Percentiles rank a stretch among this genome's conserved stretches.
Evolutionary conservation across 2,797 vertebrate species (phyloP).

Genomic region (Steatocranus sp.): DNA sequence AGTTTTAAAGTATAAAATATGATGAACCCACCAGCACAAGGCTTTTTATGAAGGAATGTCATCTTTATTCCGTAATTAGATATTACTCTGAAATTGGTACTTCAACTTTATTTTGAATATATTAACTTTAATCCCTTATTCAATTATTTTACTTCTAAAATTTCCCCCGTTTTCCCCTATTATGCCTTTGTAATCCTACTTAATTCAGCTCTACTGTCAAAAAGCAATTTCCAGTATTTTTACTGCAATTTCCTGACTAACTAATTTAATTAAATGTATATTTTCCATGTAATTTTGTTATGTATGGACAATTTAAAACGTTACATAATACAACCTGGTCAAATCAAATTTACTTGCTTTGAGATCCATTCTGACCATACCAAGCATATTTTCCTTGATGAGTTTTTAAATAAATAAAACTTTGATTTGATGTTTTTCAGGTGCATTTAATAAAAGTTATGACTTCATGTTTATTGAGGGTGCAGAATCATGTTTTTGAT

Average conservation of each 20-base stretch:
- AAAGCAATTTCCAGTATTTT: neutral
- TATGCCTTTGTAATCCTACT: neutral
- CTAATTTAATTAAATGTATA: neutral
- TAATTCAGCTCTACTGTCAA: neutral
- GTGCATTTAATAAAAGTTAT: neutral
- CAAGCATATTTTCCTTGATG: neutral
- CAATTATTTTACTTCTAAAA: neutral
- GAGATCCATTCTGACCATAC: neutral
- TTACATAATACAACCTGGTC: neutral
- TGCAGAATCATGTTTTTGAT: neutral
- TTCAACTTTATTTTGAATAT: neutral
- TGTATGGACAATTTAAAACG: neutral
- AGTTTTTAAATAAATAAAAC: neutral
- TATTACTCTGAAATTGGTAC: neutral
- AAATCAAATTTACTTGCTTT: neutral
- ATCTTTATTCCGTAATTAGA: neutral
- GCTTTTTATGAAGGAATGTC: neutral
- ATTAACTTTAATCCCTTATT: neutral
- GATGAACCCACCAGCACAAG: neutral
- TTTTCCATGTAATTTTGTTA: neutral
- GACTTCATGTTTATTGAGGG: neutral
- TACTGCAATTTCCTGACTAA: neutral
- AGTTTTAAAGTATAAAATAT: neutral
- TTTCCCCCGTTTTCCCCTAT: neutral
- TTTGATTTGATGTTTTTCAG: neutral